Base-by-base conservation (phyloP, 2,797 vertebrate species). In the Brachymystax lenok region DNA sequence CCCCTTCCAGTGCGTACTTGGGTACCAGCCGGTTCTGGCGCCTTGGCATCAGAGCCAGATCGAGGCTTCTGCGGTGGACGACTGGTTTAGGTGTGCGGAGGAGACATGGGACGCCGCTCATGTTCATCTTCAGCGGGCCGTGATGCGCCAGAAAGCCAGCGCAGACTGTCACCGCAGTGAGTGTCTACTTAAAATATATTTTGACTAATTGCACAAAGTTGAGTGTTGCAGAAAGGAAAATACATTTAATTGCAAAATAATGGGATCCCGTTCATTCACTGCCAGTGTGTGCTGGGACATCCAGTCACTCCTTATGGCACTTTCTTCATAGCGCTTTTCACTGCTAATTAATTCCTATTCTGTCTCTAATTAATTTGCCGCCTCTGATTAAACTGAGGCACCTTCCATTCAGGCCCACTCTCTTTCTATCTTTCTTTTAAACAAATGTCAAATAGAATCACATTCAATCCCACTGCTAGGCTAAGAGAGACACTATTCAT, bases 311-410 rank as follows among this genome's bases (percentile, higher is more conserved):
- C 87, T 85, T 85, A 85, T 87, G 85, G 85, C 79, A 3, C 77
- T 78, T 85, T 79, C 86, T 88, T 88, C 82, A 88, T 88, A 89
- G 83, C 82, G 85, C 79, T 80, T 88, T 82, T 87, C 85, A 90
- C 84, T 84, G 79, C 88, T 91, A 92, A 94, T 94, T 93, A 92
- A 92, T 91, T 93, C 90, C 89, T 82, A 90, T 90, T 90, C 89
- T 85, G 89, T 85, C 80, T 81, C 88, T 93, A 93, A 94, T 94
- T 93, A 91, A 92, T 93, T 92, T 90, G 89, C 85, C 86, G 84
- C 80, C 69, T 67, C 90, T 93, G 92, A 94, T 93, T 93, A 92
- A 92, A 92, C 87, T 83, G 84, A 93, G 91, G 88, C 92, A 93
- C 92, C 92, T 93, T 91, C 79, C 77, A 85, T 69, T 81, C 72